Evolutionary conservation across 2,888 invertebrate species (phyloP).

Genomic region (Calliopum simillimum): DNA sequence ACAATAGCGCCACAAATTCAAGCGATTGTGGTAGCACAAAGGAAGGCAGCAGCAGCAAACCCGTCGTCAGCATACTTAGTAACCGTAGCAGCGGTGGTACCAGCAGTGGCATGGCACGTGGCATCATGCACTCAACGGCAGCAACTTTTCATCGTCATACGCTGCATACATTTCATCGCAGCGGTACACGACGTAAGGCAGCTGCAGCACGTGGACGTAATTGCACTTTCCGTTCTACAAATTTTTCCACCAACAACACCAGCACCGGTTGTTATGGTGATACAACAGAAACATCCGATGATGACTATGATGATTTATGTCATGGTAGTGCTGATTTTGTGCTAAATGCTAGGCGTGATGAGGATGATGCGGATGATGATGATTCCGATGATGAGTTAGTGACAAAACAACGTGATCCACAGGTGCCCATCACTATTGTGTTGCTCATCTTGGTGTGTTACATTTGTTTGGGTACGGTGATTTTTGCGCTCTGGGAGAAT

Average conservation of each 20-base stretch:
- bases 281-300: conserved; percentile 59
- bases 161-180: conserved; percentile 50
- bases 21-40: background rate
- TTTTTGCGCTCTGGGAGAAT: conserved; percentile 83
- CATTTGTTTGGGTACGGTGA: conserved; percentile 80
- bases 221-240: conserved; percentile 39
- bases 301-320: conserved; percentile 46
- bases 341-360: conserved; percentile 46
- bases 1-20: background rate
- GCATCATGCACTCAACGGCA: conserved; percentile 55
- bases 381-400: conserved; percentile 42
- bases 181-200: conserved; percentile 41
- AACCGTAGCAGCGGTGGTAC: conserved; percentile 39
- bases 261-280: conserved; percentile 51
- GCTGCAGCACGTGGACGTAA: conserved; percentile 41
- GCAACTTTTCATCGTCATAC: conserved; percentile 58
- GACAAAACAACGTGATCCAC: conserved; percentile 48
- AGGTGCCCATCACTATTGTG: conserved; percentile 74
- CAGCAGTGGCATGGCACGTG: conserved; percentile 42
- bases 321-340: conserved; percentile 56
- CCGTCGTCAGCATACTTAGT: background rate
- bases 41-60: conserved; percentile 1
- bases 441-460: conserved; percentile 78
- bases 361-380: conserved; percentile 36
- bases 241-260: background rate